A percentile compares a stretch with the other conserved stretches of the same genome.
These are phyloP conservation scores for Allophyes oxyacanthae DNA, from an alignment of 2,888 invertebrate genomes.

Conservation along the genomic window DNA sequence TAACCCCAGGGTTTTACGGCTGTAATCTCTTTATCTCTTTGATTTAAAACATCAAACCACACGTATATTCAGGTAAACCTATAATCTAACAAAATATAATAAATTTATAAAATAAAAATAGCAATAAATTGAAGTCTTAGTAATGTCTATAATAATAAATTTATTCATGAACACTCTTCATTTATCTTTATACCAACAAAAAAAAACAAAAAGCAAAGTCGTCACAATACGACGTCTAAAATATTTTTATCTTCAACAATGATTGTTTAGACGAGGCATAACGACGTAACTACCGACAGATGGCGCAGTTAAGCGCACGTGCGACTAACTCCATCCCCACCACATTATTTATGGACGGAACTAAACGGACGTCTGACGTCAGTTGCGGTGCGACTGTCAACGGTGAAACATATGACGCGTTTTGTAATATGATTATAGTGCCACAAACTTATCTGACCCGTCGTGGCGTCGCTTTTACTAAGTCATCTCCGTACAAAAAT, in stretches of 20 bases:
- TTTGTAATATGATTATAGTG: not conserved
- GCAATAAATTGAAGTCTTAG: constrained; percentile 26
- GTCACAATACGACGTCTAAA: constrained; percentile 32
- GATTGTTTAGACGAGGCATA: constrained; percentile 49
- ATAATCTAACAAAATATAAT: not conserved
- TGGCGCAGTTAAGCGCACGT: constrained; percentile 52
- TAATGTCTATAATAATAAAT: constrained; percentile 7
- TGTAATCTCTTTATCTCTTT: too few relatives aligned
- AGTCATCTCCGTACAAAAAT: too few relatives aligned
- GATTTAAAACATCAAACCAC: too few relatives aligned
- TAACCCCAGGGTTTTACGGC: too few relatives aligned
- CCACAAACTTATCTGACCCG: too few relatives aligned
- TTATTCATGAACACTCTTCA: constrained; percentile 33
- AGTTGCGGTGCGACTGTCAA: constrained; percentile 33
- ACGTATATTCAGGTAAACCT: too few relatives aligned
- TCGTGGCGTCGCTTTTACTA: too few relatives aligned
- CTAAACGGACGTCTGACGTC: constrained; percentile 9
- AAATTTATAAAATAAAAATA: not conserved
- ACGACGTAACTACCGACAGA: constrained; percentile 43
- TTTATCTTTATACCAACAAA: constrained; percentile 5
- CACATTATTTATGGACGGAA: constrained; percentile 40
- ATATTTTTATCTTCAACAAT: constrained; percentile 43
- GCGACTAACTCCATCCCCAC: constrained; percentile 42
- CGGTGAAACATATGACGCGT: constrained; percentile 1
- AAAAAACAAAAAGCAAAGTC: constrained; percentile 19